Evolutionary conservation across 2,113 vertebrate genomes (phyloP), one percentile per base, ranked within the genome.

Genomic region (Heliornis fulica): DNA sequence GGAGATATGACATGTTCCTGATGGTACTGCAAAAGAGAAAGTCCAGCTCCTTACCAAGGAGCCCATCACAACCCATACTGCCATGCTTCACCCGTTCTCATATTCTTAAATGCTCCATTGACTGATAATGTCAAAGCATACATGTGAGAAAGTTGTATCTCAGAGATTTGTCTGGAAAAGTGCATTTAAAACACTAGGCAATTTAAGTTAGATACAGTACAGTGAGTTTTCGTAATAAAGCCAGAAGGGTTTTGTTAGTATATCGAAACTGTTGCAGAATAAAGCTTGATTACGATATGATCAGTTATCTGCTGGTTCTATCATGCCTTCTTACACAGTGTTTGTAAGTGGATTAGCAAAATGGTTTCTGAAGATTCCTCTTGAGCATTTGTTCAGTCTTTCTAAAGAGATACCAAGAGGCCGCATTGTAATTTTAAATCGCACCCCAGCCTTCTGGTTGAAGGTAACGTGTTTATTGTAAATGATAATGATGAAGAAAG

Each of bases 361-460:
- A 43, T 1, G 7, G 26, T 68, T 23, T 19, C 64, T 54, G 64
- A 89, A 70, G 85, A 78, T 45, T 51, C 63, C 81, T 95, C 94
- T 75, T 63, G n/a, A 96, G 96, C 53, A 53, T 97, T 97, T 91
- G 43, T 91, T 96, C 94, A 74, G 9, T 79, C 54, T 75, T 85
- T 32, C 87, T 82, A 70, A 80, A 92, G 82, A 79, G 71, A 95
- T 81, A 91, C 69, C 87, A 86, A 94, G 83, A 72, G 61, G 60
- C 48, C 21, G 84, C 26, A 63, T 72, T 80, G 64, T 36, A 78
- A 31, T 88, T 94, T 81, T 93, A 31, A 92, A 92, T 48, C 36
- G n/a, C 86, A 69, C 50, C 15, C 61, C 66, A 79, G 56, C 38
- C 78, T 85, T 74, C 40, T 7, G 11, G 60, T 43, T 61, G 40